Evolutionary conservation across 2,113 vertebrate genomes (phyloP), one percentile per base, ranked within the genome.

Genomic region (Mormyrus lacerda): DNA sequence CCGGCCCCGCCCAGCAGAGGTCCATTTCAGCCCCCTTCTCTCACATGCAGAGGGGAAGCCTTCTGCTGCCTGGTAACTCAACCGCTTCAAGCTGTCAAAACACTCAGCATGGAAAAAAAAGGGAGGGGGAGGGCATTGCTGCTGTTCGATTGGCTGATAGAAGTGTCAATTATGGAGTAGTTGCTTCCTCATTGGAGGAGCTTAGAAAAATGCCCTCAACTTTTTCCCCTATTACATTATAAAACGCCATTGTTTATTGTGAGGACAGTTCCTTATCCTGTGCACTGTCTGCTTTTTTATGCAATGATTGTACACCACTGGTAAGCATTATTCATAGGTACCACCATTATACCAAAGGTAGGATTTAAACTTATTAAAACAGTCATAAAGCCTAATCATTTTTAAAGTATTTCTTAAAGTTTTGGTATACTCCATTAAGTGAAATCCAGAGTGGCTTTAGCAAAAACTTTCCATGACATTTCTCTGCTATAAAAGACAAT

Each of bases 41-140:
- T 88, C 73, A 76, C 61, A 90, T 90, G 87, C 88, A 90, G 91
- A 91, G 24, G 92, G 89, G 42, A 92, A 90, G 93, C 92, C 94
- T 94, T 93, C 93, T 95, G 93, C 93, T 94, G 93, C 73, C 61
- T 87, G 45, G 35, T 93, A 92, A 92, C 53, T 87, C 89, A 92
- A 95, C 93, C 94, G 93, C 94, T 95, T 93, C 39, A 93, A 94
- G 93, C 95, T 95, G 95, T 95, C 94, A 95, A 94, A 95, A 94
- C 93, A 95, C 91, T 92, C 92, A 85, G 79, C 79, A 65, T 58
- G 79, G 58, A 58, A 58, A 69, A 84, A 76, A 55, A 11, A 87
- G 42, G 13, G 79, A n/a, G 5, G 84, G 24, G 84, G 7, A 10
- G 58, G 42, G 3, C 2, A 31, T 44, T 19, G 61, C 35, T 42